Base-by-base conservation (phyloP, 2,888 invertebrate genomes). In the Thysanoteuthis rhombus region DNA sequence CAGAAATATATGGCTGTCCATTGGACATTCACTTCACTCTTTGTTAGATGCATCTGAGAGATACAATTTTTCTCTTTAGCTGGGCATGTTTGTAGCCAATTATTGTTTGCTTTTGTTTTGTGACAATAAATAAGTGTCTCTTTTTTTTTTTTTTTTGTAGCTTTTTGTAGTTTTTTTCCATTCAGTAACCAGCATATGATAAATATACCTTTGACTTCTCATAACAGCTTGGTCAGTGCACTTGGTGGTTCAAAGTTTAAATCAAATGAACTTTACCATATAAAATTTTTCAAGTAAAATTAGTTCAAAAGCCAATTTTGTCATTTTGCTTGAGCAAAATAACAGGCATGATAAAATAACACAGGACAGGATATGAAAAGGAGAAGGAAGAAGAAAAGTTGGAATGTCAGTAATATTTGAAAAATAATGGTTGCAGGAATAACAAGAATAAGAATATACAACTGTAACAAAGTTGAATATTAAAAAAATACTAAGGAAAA, bases 1-100 rank as follows among this genome's bases (percentile, higher is more conserved):
- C 75, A 75, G 75, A 75, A 75, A 75, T 75, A 75, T 75, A 75
- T 75, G 75, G 75, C 75, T n/a, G 75, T 75, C n/a, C 75, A 75
- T 75, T n/a, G 75, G 75, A n/a, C 16, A n/a, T 4, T 75, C 75
- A 75, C 36, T 3, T 75, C 12, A 75, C 75, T 75, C 1, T 75
- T 75, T 75, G 75, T 16, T 36, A 1, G 16, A 12, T 75, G 36
- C 75, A n/a, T 16, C 12, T 36, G n/a, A 75, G n/a, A 75, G n/a
- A 10, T 75, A 75, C n/a, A 32, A 1, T n/a, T 75, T 36, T 75
- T 75, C n/a, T n/a, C n/a, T 75, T 1, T 1, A 75, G 75, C 75
- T 75, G 75, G 75, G 16, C 75, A 75, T 4, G n/a, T 75, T 75
- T 36, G n/a, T 12, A 36, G 19, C 10, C 75, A 36, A 36, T 75